phyloP scores from a whole-genome alignment of 2,797 vertebrate species.

The Enteromius mattozi region DNA sequence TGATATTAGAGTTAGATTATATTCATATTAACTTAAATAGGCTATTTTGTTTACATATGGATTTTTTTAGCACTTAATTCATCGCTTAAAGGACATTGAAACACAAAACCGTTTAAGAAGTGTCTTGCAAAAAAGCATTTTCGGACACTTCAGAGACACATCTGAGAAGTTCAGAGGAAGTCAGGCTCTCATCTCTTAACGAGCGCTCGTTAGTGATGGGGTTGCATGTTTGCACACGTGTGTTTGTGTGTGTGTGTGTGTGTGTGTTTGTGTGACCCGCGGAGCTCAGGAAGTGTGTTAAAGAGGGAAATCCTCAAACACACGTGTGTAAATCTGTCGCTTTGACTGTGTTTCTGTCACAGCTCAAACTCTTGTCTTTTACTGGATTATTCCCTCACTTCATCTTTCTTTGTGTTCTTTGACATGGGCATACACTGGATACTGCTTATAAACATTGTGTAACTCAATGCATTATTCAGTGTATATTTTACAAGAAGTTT shows the following conservation, averaged over 20 bases:
- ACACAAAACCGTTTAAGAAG: not conserved
- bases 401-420: not conserved
- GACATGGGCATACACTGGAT: not conserved
- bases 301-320: constrained; percentile 67
- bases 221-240: constrained; percentile 29
- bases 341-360: constrained; percentile 23
- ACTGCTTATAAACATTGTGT: not conserved
- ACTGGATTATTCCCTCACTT: not conserved
- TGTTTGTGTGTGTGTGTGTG: no score
- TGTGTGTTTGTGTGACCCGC: constrained; percentile 20
- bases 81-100: not conserved
- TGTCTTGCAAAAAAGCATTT: no score
- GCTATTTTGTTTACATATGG: not conserved
- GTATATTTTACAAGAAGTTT: not conserved
- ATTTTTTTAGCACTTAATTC: not conserved
- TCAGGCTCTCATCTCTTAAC: not conserved
- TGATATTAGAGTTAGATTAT: not conserved
- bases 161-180: not conserved
- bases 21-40: not conserved
- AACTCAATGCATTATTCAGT: not conserved
- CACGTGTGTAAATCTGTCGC: constrained; percentile 66
- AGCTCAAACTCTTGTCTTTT: not conserved
- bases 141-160: not conserved
- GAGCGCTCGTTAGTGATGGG: not conserved
- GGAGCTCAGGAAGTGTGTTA: constrained; percentile 66